Conservation (phyloP, 2,113 vertebrate genomes). For the Phasianus colchicus region DNA sequence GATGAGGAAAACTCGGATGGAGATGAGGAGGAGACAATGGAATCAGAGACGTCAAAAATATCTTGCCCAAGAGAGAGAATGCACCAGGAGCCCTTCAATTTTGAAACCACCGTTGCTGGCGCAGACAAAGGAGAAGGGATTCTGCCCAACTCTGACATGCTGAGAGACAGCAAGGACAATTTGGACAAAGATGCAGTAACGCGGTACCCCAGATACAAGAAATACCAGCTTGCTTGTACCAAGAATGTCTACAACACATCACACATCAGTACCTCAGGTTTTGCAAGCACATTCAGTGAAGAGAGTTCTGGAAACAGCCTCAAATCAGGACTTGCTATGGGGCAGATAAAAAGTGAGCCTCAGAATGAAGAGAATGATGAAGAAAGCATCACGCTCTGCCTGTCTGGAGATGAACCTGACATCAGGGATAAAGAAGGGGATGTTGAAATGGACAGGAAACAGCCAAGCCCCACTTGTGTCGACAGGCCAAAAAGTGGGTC, state of each 20-base stretch:
- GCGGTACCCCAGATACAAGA: constrained; percentile 97
- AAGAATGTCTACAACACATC: constrained; percentile 97
- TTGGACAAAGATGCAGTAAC: constrained; percentile 86
- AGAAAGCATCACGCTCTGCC: constrained; percentile 89
- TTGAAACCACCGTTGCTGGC: constrained; percentile 76
- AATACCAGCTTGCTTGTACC: constrained; percentile 98
- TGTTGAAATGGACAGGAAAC: constrained; percentile 89
- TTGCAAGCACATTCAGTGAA: constrained; percentile 95
- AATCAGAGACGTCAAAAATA: constrained; percentile 83
- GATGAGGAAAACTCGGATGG: constrained; percentile 84
- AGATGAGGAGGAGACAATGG: constrained; percentile 84
- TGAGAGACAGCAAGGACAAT: constrained; percentile 83
- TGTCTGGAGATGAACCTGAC: constrained; percentile 92
- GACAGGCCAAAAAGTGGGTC: constrained; percentile 85
- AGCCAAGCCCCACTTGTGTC: constrained; percentile 79
- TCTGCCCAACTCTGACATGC: constrained; percentile 75
- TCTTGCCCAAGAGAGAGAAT: constrained; percentile 83
- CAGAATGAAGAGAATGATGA: constrained; percentile 89
- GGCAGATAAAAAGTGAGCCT: constrained; percentile 91
- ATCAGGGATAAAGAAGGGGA: constrained; percentile 85
- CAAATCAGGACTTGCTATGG: constrained; percentile 83
- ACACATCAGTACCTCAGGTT: constrained; percentile 99
- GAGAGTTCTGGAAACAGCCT: constrained; percentile 78
- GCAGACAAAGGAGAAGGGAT: constrained; percentile 82
- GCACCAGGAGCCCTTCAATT: constrained; percentile 81